Percentiles rank a stretch among this genome's conserved stretches.
Evolutionary conservation across 2,113 vertebrate species (phyloP).

Genomic region (Indri indri): DNA sequence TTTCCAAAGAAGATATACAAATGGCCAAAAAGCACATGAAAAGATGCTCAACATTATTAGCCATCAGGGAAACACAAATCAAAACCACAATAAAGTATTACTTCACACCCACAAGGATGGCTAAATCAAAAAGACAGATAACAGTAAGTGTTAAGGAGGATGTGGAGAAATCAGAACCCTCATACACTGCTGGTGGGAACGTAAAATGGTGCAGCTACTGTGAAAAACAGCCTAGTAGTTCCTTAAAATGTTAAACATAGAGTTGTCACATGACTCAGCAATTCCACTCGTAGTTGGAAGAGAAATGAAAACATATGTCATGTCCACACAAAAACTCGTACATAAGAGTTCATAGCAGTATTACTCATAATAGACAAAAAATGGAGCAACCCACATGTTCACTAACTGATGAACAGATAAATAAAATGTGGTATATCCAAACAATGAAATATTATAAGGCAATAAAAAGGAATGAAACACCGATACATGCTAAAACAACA

Average conservation of each 20-base stretch:
- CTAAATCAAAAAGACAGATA: background rate
- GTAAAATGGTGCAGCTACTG: background rate
- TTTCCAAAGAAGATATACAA: background rate
- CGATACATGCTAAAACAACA: background rate
- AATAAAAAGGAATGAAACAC: background rate
- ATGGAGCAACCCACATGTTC: background rate
- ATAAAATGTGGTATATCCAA: background rate
- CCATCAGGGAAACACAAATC: background rate
- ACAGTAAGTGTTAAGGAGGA: background rate
- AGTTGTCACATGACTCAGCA: background rate
- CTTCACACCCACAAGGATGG: background rate
- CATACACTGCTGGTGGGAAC: background rate
- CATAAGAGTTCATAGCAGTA: background rate
- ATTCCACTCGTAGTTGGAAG: background rate
- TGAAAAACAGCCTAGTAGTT: background rate
- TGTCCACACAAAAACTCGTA: background rate
- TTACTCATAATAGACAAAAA: background rate
- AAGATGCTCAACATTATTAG: background rate
- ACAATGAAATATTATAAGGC: background rate
- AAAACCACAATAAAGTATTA: background rate
- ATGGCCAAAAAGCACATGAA: background rate
- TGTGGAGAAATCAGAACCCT: background rate
- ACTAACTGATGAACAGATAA: background rate
- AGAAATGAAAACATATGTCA: background rate
- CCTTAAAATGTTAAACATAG: background rate